Percentiles rank a stretch among this genome's conserved stretches.
Conservation (phyloP, 2,113 vertebrate species). For the Clarias magur region DNA sequence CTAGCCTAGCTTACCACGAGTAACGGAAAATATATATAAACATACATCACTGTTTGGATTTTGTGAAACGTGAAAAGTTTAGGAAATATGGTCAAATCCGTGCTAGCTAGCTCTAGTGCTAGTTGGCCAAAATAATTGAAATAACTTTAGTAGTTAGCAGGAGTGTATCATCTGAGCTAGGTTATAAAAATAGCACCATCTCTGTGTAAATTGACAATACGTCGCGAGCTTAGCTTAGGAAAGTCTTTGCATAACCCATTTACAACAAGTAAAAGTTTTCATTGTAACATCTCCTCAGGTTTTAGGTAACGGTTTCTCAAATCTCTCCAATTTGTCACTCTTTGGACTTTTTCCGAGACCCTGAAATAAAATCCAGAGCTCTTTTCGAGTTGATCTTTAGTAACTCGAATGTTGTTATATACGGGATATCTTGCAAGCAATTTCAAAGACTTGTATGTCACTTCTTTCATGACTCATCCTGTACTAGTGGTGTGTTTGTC, state of each 20-base stretch:
- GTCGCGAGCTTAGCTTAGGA: neutral
- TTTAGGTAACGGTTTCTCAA: neutral
- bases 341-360: neutral
- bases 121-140: neutral
- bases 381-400: neutral
- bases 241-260: neutral
- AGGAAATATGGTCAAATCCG: neutral
- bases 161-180: neutral
- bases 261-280: neutral
- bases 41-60: neutral
- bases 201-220: neutral
- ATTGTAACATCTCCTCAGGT: neutral
- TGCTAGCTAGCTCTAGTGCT: neutral
- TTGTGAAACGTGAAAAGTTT: no score
- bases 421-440: neutral
- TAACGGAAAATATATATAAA: neutral
- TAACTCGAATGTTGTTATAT: neutral
- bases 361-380: neutral
- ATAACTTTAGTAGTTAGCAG: neutral
- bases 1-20: neutral
- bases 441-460: neutral
- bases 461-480: neutral
- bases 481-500: neutral
- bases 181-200: neutral
- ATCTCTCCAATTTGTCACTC: neutral